Evolutionary conservation across 2,113 vertebrate species (phyloP), one percentile per base, ranked within the genome.

Genomic region (Pomatorhinus ruficollis): DNA sequence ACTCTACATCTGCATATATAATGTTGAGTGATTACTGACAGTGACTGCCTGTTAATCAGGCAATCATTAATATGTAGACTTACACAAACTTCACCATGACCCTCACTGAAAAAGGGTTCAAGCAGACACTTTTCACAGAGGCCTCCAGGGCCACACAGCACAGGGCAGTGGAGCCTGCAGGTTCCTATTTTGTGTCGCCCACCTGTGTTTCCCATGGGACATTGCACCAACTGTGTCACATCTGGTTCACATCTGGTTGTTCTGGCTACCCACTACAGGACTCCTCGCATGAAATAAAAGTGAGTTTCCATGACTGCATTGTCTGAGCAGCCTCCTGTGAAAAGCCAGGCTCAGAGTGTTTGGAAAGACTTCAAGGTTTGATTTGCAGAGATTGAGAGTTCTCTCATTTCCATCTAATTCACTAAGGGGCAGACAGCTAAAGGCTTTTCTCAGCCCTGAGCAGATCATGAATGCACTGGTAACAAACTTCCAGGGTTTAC

Each of bases 201-300:
- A 37, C 17, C 27, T 9, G 15, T 37, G 39, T 27, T 66, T 66
- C n/a, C 37, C 57, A 35, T 19, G 49, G 77, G 69, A 57, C 12
- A 12, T 4, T 3, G 11, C 4, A 20, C 11, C 8, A 13, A 5
- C 31, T 1, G 2, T 27, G 37, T 35, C 40, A 39, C 10, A 23
- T 11, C 21, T 30, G 47, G 24, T 23, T 63, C 47, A 33, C 21
- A 7, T 12, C 44, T 33, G 40, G 15, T 47, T 37, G 10, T 33
- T 53, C 57, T 50, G 35, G 47, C 56, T 71, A 35, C 35, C 23
- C 10, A 7, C 35, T 44, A 12, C 19, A 40, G 76, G 49, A 40
- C 37, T 31, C 24, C 81, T 63, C 3, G 18, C 33, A 13, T 12
- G 30, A 44, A n/a, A 61, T 68, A 64, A 19, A 83, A 45, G 53